These are phyloP conservation scores for Rhogogaster chlorosoma DNA, from an alignment of 2,888 invertebrate species.

Conservation along the genomic window DNA sequence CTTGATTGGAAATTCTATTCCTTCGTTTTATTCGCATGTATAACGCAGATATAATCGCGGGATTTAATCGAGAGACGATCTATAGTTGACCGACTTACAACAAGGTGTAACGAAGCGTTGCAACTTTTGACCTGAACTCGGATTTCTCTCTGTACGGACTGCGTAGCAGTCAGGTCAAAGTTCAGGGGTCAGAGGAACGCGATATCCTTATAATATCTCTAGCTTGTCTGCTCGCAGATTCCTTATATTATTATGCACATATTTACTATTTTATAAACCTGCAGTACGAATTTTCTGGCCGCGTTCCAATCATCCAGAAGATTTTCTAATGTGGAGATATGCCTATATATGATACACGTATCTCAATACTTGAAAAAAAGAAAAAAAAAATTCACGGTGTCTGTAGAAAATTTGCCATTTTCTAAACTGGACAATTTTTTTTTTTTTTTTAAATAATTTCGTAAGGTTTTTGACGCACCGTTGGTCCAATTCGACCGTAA, in stretches of 20 bases:
- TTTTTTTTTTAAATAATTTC: background rate
- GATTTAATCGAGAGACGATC: conserved; percentile 4
- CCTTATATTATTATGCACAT: background rate
- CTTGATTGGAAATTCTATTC: background rate
- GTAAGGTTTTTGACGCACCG: too few species aligned
- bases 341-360: background rate
- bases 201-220: conserved; percentile 13
- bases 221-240: background rate
- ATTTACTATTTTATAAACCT: background rate
- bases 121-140: conserved; percentile 34
- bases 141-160: conserved; percentile 46
- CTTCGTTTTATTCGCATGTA: background rate
- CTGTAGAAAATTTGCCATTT: background rate
- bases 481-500: too few species aligned
- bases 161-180: conserved; percentile 36
- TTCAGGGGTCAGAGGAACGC: background rate
- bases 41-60: background rate
- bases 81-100: conserved; percentile 34
- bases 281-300: background rate
- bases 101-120: conserved; percentile 42
- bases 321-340: background rate
- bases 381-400: background rate
- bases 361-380: background rate
- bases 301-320: conserved; percentile 19
- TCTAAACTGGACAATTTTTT: background rate